Base-by-base conservation (phyloP, 2,888 invertebrate species). In the Pantelozetes paolii region DNA sequence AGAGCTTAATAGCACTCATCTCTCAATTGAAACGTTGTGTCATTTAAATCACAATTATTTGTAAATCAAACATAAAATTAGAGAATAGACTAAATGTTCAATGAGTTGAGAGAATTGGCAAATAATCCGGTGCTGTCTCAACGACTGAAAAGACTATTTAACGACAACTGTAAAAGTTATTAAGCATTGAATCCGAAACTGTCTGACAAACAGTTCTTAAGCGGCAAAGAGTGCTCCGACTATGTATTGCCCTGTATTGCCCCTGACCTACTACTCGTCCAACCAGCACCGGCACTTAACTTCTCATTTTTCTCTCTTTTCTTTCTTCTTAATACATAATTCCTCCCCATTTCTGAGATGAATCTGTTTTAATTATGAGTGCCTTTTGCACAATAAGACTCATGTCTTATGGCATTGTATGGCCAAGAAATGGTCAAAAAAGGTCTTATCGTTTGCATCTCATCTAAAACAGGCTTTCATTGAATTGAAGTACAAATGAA, bases 141-240 rank as follows among this genome's bases (percentile, higher is more conserved):
- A n/a, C 45, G n/a, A 45, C 6, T 18, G 45, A 45, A 13, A 45
- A 45, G 45, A 18, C 45, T 18, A 45, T 45, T 45, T 18, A 45
- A 45, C n/a, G 45, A 45, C 45, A 45, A 45, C 45, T 45, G n/a
- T 18, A 45, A 13, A n/a, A 45, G 15, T 45, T 18, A 45, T 18
- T 45, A n/a, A 45, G 45, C 45, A 45, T 45, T 45, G n/a, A 45
- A 45, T 45, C 45, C 45, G 45, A 45, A 45, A 45, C 45, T 13
- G 45, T 45, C 45, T 45, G 45, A 45, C 45, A 45, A n/a, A 45
- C 45, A 45, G 45, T n/a, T 45, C 45, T 45, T 45, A 45, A 45
- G 45, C 45, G 45, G 45, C n/a, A 45, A 45, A 45, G 45, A 18
- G 15, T 13, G 15, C 45, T 45, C 45, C 45, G 15, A 13, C 45